These are phyloP conservation scores for Lacanobia wlatinum DNA, from an alignment of 2,888 invertebrate species.

Conservation along the genomic window DNA sequence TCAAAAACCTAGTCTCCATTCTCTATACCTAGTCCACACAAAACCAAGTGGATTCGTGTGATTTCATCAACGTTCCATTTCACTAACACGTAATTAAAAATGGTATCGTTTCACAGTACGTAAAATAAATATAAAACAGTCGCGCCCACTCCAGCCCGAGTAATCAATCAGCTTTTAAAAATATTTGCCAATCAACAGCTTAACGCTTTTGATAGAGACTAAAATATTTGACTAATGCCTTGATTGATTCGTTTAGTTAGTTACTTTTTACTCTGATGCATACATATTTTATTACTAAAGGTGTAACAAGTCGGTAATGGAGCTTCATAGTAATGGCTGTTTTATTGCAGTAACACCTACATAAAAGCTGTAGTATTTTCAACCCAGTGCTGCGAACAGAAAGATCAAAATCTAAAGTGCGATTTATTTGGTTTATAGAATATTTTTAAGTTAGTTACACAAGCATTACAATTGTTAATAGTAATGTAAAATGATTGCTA, in stretches of 20 bases:
- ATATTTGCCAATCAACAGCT: slow-evolving; percentile 50
- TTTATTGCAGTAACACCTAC: not conserved
- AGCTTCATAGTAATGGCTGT: not conserved
- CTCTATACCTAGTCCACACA: not conserved
- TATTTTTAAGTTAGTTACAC: not conserved
- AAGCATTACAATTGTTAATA: not conserved
- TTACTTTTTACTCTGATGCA: slow-evolving; percentile 17
- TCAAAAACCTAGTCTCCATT: not conserved
- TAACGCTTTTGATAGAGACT: slow-evolving; percentile 25
- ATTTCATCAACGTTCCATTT: slow-evolving; percentile 12
- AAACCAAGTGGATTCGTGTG: slow-evolving; percentile 2
- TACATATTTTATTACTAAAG: not conserved
- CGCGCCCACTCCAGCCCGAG: not conserved
- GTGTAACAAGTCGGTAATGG: not conserved
- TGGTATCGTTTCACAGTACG: not conserved
- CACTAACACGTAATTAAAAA: slow-evolving; percentile 19
- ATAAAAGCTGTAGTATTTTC: not conserved
- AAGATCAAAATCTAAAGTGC: no score
- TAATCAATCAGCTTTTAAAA: slow-evolving; percentile 59
- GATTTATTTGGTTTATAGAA: no score
- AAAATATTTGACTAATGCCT: slow-evolving; percentile 39
- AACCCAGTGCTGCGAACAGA: no score
- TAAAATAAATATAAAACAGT: slow-evolving; percentile 37
- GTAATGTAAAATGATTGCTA: not conserved
- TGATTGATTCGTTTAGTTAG: slow-evolving; percentile 44